Evolutionary conservation across 2,797 vertebrate species (phyloP).

Genomic region (Pseudochirops corinnae): DNA sequence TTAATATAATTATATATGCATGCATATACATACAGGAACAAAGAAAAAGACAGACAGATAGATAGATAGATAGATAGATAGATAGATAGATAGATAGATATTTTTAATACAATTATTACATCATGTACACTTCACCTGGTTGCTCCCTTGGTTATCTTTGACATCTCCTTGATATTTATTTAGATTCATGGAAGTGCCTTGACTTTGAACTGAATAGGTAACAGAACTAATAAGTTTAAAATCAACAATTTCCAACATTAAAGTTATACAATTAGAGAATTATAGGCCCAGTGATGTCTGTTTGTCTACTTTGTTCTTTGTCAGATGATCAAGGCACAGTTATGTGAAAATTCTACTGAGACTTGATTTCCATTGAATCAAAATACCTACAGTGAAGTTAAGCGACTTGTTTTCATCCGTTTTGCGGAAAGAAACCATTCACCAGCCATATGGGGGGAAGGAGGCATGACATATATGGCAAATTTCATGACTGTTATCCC

Average conservation of each 20-base stretch:
- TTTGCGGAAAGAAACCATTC: slow-evolving; percentile 65
- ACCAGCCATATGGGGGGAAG: slow-evolving; percentile 32
- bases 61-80: too few species aligned
- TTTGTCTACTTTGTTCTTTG: slow-evolving; percentile 80
- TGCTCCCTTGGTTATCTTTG: slow-evolving; percentile 84
- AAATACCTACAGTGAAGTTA: slow-evolving; percentile 79
- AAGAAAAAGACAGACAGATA: too few species aligned
- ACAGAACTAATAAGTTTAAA: slow-evolving; percentile 77
- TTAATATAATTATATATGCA: not conserved
- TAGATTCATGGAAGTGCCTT: slow-evolving; percentile 80
- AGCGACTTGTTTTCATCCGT: slow-evolving; percentile 75
- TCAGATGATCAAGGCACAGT: slow-evolving; percentile 76
- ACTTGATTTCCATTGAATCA: slow-evolving; percentile 76
- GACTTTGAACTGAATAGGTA: slow-evolving; percentile 84
- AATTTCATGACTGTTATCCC: slow-evolving; percentile 55
- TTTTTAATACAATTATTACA: slow-evolving; percentile 84
- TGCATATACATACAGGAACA: not conserved
- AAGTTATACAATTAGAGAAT: slow-evolving; percentile 78
- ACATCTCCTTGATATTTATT: slow-evolving; percentile 85
- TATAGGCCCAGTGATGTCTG: slow-evolving; percentile 74
- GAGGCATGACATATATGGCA: slow-evolving; percentile 50
- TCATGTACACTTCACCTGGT: slow-evolving; percentile 81
- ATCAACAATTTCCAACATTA: slow-evolving; percentile 76
- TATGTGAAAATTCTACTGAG: slow-evolving; percentile 74
- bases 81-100: too few species aligned